These are phyloP conservation scores for Blennius ocellaris DNA, from an alignment of 2,113 vertebrate species.

Conservation along the genomic window DNA sequence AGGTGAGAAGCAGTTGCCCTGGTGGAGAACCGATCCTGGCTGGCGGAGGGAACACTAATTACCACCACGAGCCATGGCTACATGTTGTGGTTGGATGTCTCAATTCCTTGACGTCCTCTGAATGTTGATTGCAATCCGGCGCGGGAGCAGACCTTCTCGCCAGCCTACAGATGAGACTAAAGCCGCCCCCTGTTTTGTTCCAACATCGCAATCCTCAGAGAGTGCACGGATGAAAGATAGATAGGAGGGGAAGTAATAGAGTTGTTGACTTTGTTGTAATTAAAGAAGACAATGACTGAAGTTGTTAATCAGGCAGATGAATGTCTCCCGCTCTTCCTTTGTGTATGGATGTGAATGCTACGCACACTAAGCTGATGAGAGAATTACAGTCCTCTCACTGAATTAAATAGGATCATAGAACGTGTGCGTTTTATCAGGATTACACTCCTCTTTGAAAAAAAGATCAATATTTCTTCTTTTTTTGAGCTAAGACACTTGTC, in stretches of 20 bases:
- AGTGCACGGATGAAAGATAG: conserved; percentile 56
- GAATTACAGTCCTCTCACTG: conserved; percentile 53
- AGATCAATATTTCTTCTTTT: conserved; percentile 39
- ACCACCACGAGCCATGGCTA: conserved; percentile 52
- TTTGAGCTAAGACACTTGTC: no score
- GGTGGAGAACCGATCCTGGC: conserved; percentile 30
- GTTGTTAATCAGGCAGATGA: conserved; percentile 74
- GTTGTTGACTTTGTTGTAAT: conserved; percentile 76
- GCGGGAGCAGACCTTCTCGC: conserved; percentile 42
- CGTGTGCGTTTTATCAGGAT: conserved; percentile 40
- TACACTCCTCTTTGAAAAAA: conserved; percentile 47
- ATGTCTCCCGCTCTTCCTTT: conserved; percentile 53
- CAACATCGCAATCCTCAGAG: conserved; percentile 53
- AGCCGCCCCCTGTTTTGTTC: conserved; percentile 52
- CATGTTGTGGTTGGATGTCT: conserved; percentile 61
- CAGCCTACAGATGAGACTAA: conserved; percentile 59
- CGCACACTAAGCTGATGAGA: conserved; percentile 52
- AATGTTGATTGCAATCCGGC: conserved; percentile 66
- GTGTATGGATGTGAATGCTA: conserved; percentile 41
- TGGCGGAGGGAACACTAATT: conserved; percentile 65
- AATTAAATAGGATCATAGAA: conserved; percentile 59
- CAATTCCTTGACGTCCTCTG: conserved; percentile 39
- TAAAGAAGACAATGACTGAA: conserved; percentile 76
- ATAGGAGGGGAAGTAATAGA: conserved; percentile 64
- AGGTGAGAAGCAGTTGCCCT: conserved; percentile 12